A percentile compares a stretch with the other conserved stretches of the same genome.
phyloP scores from a whole-genome alignment of 2,797 vertebrate genomes.

The Lacerta bilineata region DNA sequence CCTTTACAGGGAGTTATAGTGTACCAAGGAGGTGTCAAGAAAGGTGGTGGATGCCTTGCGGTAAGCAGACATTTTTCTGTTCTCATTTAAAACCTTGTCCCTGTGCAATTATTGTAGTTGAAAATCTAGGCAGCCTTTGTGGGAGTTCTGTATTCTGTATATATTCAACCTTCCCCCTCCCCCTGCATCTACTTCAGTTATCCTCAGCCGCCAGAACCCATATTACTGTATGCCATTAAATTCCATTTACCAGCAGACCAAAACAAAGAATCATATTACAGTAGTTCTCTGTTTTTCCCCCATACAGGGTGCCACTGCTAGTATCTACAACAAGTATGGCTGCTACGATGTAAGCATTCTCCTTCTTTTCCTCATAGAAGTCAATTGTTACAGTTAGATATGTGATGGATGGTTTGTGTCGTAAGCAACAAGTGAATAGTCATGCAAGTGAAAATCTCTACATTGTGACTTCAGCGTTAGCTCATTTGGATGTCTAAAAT shows the following conservation, averaged over 20 bases:
- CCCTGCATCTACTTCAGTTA: neutral
- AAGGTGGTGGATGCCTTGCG: slow-evolving; percentile 60
- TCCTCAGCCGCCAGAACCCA: neutral
- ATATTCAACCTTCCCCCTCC: neutral
- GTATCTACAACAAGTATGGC: slow-evolving; percentile 43
- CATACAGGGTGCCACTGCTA: slow-evolving; percentile 64
- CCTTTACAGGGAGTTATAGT: slow-evolving; percentile 63
- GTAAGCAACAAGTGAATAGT: neutral
- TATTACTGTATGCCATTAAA: neutral
- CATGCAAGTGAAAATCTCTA: neutral
- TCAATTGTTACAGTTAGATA: neutral
- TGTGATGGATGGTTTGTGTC: neutral
- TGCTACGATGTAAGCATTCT: slow-evolving; percentile 67
- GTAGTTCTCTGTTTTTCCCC: neutral
- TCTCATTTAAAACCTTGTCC: neutral
- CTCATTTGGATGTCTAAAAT: neutral
- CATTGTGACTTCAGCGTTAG: neutral
- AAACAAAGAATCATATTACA: slow-evolving; percentile 43
- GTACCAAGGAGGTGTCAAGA: slow-evolving; percentile 63
- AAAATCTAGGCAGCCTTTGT: neutral
- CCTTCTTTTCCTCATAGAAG: neutral
- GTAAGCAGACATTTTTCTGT: slow-evolving; percentile 59
- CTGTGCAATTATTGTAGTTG: neutral
- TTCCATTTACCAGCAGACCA: neutral
- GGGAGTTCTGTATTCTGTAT: neutral